Conservation (phyloP, 2,113 vertebrate species). For the Rhinogobius similis region DNA sequence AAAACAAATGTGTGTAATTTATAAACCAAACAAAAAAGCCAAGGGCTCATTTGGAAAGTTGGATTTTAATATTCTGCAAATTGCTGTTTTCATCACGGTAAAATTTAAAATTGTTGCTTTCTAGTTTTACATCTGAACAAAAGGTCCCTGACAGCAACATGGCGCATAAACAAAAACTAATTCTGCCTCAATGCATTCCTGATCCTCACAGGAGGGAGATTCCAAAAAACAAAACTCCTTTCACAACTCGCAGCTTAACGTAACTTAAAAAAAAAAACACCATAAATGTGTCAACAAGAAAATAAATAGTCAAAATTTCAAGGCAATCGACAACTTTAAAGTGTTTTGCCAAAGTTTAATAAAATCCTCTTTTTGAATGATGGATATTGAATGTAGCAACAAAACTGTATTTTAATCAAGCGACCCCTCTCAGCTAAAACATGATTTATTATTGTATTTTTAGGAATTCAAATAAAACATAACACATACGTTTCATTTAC, state of each 20-base stretch:
- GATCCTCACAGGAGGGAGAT: constrained; percentile 61
- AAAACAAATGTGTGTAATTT: background rate
- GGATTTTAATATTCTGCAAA: constrained; percentile 6
- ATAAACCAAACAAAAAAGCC: background rate
- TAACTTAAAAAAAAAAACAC: background rate
- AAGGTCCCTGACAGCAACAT: constrained; percentile 57
- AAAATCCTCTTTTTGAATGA: constrained; percentile 1
- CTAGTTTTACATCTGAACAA: constrained; percentile 49
- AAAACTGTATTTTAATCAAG: background rate
- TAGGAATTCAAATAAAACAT: constrained; percentile 30
- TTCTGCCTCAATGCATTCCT: constrained; percentile 59
- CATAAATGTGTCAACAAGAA: background rate
- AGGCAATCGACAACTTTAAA: constrained; percentile 4
- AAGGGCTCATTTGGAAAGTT: background rate
- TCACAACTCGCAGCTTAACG: constrained; percentile 35
- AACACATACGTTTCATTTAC: background rate
- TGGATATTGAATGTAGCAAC: background rate
- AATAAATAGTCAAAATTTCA: constrained; percentile 1
- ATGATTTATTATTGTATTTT: constrained; percentile 36
- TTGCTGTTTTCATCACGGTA: constrained; percentile 13
- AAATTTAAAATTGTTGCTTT: constrained; percentile 21
- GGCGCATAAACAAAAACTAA: constrained; percentile 59
- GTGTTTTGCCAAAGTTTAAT: constrained; percentile 1
- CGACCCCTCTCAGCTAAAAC: constrained; percentile 10
- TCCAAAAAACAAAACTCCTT: constrained; percentile 60